Evolutionary conservation across 2,888 invertebrate species (phyloP), one percentile per base, ranked within the genome.

Genomic region (Chloroclystis v-ata): DNA sequence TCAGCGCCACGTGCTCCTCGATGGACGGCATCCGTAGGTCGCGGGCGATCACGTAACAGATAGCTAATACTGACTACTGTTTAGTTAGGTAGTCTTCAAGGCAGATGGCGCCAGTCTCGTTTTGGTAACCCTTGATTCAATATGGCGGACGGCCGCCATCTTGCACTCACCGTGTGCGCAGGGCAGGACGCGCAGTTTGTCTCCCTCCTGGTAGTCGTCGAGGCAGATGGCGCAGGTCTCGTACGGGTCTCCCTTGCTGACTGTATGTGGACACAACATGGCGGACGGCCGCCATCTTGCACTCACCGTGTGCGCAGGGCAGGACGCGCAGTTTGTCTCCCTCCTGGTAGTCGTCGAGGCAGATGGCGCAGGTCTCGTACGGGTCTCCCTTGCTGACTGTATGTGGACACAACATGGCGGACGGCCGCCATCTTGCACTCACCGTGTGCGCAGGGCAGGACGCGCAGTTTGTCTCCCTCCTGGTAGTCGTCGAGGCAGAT

Each of bases 211-310:
- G 81, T 97, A 99, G 82, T 99, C 98, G 64, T 99, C 99, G 56
- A 99, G 90, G 76, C 99, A 99, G 73, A 99, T 98, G 57, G 98
- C 98, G 90, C 99, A 99, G 0, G 96, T 97, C 68, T 99, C 99
- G 80, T 97, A 98, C 1, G 95, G 95, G 79, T 97, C 97, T 11
- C 95, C 96, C 80, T 96, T 97, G 57, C n/a, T n/a, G n/a, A n/a
- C n/a, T n/a, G n/a, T n/a, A n/a, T n/a, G n/a, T n/a, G n/a, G n/a
- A n/a, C n/a, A n/a, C n/a, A n/a, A n/a, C n/a, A n/a, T n/a, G n/a
- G n/a, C n/a, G n/a, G n/a, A n/a, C n/a, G n/a, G n/a, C n/a, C n/a
- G n/a, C n/a, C n/a, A n/a, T 1, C 9, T 11, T n/a, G 5, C 1
- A 16, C 30, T 37, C 4, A 98, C 98, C 97, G 87, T 99, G 99